These are phyloP conservation scores for Oscheius sp. DNA, from an alignment of 1,140 invertebrate genomes.

Conservation along the genomic window DNA sequence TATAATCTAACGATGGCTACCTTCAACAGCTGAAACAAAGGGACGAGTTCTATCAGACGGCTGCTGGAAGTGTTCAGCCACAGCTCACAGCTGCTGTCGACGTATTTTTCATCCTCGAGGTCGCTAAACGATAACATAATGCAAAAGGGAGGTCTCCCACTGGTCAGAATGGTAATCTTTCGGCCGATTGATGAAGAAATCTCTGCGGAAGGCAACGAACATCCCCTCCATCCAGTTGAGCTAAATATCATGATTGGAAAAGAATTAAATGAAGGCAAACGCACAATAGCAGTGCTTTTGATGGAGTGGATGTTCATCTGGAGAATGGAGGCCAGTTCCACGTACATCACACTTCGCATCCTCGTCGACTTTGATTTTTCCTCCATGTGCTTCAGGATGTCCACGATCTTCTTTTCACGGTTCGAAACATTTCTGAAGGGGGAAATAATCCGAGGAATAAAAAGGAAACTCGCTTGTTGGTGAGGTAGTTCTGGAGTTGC, in stretches of 20 bases:
- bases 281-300: background rate
- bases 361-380: background rate
- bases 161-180: background rate
- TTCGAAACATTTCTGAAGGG: background rate
- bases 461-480: background rate
- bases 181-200: background rate
- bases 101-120: background rate
- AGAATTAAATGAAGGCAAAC: background rate
- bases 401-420: background rate
- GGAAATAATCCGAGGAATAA: background rate
- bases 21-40: background rate
- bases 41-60: background rate
- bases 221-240: background rate
- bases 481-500: background rate
- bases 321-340: background rate
- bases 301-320: background rate
- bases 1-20: too few species aligned
- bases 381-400: background rate
- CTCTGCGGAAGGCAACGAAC: background rate
- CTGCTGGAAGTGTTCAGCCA: background rate
- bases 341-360: background rate
- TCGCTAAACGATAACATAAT: background rate
- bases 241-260: background rate
- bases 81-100: background rate
- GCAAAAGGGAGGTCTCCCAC: background rate